These are phyloP conservation scores for Mesocricetus auratus DNA, from an alignment of 2,113 vertebrate species.

Conservation along the genomic window DNA sequence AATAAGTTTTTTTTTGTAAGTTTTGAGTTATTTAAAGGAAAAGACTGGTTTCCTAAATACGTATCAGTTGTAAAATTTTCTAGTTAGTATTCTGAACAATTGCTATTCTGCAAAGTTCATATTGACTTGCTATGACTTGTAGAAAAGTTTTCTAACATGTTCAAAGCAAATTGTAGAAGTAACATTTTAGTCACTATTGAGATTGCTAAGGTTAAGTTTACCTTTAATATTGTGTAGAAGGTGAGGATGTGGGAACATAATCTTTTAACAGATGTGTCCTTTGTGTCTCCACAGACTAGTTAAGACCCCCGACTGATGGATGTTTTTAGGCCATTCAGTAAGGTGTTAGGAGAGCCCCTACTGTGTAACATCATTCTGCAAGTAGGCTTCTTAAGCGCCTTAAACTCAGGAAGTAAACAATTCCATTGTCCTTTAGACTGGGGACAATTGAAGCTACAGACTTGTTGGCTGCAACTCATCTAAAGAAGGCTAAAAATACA, in stretches of 20 bases:
- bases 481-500: background rate
- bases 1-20: background rate
- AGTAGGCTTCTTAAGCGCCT: background rate
- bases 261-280: slow-evolving; percentile 20
- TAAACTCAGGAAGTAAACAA: background rate
- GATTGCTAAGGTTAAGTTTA: slow-evolving; percentile 41
- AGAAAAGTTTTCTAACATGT: background rate
- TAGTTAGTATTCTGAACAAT: background rate
- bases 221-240: slow-evolving; percentile 52
- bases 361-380: no score
- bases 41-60: slow-evolving; percentile 5
- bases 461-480: background rate
- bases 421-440: background rate
- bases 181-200: slow-evolving; percentile 44
- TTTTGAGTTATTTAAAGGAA: slow-evolving; percentile 49
- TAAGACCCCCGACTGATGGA: background rate
- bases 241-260: slow-evolving; percentile 49
- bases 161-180: background rate
- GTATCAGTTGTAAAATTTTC: slow-evolving; percentile 7
- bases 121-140: slow-evolving; percentile 44
- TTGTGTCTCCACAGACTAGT: slow-evolving; percentile 31
- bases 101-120: slow-evolving; percentile 28
- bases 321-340: background rate
- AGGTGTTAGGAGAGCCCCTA: background rate
- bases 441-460: background rate